These are phyloP conservation scores for Ptilorrhoa leucosticta DNA, from an alignment of 2,113 vertebrate genomes.

Conservation along the genomic window DNA sequence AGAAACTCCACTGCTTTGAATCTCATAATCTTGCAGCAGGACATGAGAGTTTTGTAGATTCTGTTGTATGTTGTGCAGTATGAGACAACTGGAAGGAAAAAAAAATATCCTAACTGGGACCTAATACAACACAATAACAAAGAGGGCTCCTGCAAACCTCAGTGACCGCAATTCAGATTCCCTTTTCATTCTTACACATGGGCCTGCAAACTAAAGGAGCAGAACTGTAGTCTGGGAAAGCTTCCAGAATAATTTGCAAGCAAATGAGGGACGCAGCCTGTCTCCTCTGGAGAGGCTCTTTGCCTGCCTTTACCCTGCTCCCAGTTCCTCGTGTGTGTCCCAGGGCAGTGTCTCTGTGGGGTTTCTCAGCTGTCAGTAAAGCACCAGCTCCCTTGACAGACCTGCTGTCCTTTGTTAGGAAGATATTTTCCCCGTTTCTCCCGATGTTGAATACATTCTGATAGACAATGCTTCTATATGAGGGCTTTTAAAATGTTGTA, in stretches of 20 bases:
- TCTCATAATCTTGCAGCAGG: background rate
- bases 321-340: background rate
- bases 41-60: background rate
- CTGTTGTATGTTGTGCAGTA: background rate
- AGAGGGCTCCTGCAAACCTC: background rate
- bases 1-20: background rate
- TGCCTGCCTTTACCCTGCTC: background rate
- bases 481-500: too few relatives aligned
- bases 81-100: background rate
- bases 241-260: background rate
- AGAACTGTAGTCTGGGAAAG: background rate
- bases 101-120: background rate
- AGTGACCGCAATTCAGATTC: background rate
- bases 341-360: background rate
- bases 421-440: background rate
- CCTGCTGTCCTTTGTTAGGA: background rate
- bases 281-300: background rate
- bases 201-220: background rate
- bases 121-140: background rate
- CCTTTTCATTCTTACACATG: background rate
- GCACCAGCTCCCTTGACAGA: background rate
- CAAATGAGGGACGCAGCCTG: background rate
- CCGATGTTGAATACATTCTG: background rate
- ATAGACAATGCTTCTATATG: background rate
- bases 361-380: background rate